Conservation (phyloP, 2,113 vertebrate genomes). For the Silurus meridionalis region DNA sequence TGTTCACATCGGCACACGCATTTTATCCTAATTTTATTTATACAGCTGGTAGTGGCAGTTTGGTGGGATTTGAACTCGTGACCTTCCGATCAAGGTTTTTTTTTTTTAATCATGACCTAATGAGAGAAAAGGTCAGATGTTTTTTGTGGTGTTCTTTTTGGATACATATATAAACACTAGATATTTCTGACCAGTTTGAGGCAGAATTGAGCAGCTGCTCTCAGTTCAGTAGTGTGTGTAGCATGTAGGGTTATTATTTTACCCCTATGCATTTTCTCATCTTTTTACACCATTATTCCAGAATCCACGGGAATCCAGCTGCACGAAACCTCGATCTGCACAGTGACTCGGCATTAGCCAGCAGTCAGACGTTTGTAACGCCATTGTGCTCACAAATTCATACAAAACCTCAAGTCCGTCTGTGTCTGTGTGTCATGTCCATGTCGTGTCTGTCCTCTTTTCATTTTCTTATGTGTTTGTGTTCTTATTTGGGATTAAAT, state of each 20-base stretch:
- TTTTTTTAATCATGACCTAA: background rate
- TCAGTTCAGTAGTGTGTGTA: background rate
- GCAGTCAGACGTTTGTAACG: background rate
- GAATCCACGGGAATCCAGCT: background rate
- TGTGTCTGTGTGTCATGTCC: conserved; percentile 16
- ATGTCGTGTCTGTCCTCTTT: conserved; percentile 54
- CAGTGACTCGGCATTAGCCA: conserved; percentile 45
- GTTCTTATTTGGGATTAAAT: conserved; percentile 34
- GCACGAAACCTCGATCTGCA: background rate
- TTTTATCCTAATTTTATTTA: background rate
- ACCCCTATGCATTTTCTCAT: background rate
- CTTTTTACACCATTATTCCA: background rate
- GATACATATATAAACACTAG: background rate
- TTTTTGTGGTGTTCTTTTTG: background rate
- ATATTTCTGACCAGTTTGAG: background rate
- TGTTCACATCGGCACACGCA: too few species aligned
- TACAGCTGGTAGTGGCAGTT: too few species aligned
- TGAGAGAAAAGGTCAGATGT: background rate
- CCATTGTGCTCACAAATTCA: conserved; percentile 35
- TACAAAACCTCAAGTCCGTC: conserved; percentile 51
- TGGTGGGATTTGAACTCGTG: too few species aligned
- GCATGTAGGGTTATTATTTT: background rate
- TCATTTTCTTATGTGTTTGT: conserved; percentile 56
- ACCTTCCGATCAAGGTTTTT: too few species aligned
- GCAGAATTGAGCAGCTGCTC: background rate